A percentile compares a stretch with the other conserved stretches of the same genome.
Conservation (phyloP, 2,113 vertebrate species). For the Tachycineta bicolor region DNA sequence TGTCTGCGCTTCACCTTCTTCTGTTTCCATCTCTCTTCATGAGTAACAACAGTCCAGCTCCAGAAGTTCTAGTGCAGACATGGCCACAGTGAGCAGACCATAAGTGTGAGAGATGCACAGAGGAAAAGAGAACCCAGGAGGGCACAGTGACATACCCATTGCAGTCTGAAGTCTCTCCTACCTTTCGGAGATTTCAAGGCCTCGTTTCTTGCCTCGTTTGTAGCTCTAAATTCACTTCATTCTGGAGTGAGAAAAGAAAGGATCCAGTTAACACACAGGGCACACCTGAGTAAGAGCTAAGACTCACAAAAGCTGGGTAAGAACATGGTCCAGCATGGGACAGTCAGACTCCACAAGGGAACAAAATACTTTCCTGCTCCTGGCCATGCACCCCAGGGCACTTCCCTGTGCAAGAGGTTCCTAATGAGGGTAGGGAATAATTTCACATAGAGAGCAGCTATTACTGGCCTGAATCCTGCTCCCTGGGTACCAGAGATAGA, state of each 20-base stretch:
- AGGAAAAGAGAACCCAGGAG: constrained; percentile 61
- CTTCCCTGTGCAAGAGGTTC: background rate
- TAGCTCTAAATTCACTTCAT: constrained; percentile 75
- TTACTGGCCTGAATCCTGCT: background rate
- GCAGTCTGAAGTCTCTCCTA: constrained; percentile 69
- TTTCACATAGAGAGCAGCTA: background rate
- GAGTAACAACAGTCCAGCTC: background rate
- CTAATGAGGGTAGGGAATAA: background rate
- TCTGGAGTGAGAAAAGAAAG: constrained; percentile 58
- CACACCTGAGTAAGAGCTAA: background rate
- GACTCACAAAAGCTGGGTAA: background rate
- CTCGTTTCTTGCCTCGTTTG: constrained; percentile 53
- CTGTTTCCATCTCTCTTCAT: background rate
- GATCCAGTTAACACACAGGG: background rate
- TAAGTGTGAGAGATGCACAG: background rate
- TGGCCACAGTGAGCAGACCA: background rate
- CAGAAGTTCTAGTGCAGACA: constrained; percentile 18
- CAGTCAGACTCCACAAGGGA: background rate
- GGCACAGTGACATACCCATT: constrained; percentile 70
- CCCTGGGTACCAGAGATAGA: background rate
- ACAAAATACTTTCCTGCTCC: background rate
- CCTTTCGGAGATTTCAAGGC: constrained; percentile 68
- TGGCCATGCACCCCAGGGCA: rapidly evolving
- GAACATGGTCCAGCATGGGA: background rate
- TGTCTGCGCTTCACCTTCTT: constrained; percentile 11